Percentiles rank a stretch among this genome's conserved stretches.
Conservation (phyloP, 2,888 invertebrate genomes). For the Hyposoter dolosus region DNA sequence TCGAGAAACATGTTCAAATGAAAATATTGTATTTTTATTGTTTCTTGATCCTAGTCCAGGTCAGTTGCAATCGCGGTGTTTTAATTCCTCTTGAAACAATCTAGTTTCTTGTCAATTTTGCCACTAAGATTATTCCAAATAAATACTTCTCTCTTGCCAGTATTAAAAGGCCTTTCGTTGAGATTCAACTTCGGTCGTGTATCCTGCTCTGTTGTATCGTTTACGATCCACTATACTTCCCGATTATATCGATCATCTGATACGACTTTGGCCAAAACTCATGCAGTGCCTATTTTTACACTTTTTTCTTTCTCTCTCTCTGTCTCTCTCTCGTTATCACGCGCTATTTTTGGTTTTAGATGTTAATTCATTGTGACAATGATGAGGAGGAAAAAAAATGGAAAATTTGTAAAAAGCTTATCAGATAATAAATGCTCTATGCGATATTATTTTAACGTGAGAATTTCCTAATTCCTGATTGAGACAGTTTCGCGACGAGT, state of each 20-base stretch:
- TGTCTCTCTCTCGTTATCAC: background rate
- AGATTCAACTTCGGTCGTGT: slow-evolving; percentile 16
- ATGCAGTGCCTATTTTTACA: background rate
- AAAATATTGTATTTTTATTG: background rate
- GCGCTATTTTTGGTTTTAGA: slow-evolving; percentile 2
- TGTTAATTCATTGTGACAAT: slow-evolving; percentile 8
- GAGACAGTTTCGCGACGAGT: background rate
- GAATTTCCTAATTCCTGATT: background rate
- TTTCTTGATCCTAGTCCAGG: slow-evolving; percentile 39
- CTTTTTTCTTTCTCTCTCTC: background rate
- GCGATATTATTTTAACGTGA: background rate
- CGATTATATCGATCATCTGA: background rate
- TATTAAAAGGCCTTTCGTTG: slow-evolving; percentile 34
- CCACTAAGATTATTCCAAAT: background rate
- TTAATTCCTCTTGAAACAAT: background rate
- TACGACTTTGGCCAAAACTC: background rate
- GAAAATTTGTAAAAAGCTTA: slow-evolving; percentile 52
- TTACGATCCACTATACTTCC: background rate
- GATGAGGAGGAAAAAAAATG: background rate
- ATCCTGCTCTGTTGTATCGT: background rate
- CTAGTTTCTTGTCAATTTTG: background rate
- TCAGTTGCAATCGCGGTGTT: slow-evolving; percentile 36
- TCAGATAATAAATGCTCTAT: slow-evolving; percentile 47
- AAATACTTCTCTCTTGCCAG: slow-evolving; percentile 30
- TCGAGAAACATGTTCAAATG: slow-evolving; percentile 25